Base-by-base conservation (phyloP, 2,888 invertebrate species). In the Synergus japonicus region DNA sequence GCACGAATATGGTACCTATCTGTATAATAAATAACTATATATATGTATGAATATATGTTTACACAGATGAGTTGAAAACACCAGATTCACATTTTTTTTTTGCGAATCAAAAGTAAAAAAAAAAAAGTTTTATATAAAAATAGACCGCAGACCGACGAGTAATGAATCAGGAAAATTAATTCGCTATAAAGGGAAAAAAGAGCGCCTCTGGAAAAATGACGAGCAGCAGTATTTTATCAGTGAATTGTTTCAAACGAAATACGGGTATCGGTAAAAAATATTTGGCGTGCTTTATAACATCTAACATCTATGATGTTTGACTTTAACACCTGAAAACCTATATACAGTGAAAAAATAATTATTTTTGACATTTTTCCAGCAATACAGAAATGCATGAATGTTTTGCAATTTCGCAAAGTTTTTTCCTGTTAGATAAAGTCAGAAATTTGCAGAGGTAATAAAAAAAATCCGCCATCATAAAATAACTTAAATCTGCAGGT, bases 101-200 rank as follows among this genome's bases (percentile, higher is more conserved):
- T 18, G 67, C 15, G 67, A 29, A 67, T 22, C 67, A 67, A 67
- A 46, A 22, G 1, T 22, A 22, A 22, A 22, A 22, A 22, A 22
- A 22, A 22, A 22, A 22, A 22, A 0, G 0, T 22, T 22, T 22
- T 22, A 22, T 22, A 22, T 22, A 0, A 22, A 22, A 29, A 29
- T 46, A 67, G 67, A 67, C 46, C 22, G 46, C 67, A 67, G 46
- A 46, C 46, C 46, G 46, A 67, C 44, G 67, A 46, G 13, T 22
- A 67, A 67, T 67, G 67, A 67, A 67, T 67, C 67, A 67, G 67
- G 67, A 67, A 46, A 67, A 67, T 67, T 67, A 67, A 67, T 67
- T 67, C 29, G 67, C 67, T 46, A 67, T 67, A 29, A 3, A 66
- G 65, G 46, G 46, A 22, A 10, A 46, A 67, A 67, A 46, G 46